Evolutionary conservation across 2,797 vertebrate genomes (phyloP), one percentile per base, ranked within the genome.

Genomic region (Euthynnus affinis): DNA sequence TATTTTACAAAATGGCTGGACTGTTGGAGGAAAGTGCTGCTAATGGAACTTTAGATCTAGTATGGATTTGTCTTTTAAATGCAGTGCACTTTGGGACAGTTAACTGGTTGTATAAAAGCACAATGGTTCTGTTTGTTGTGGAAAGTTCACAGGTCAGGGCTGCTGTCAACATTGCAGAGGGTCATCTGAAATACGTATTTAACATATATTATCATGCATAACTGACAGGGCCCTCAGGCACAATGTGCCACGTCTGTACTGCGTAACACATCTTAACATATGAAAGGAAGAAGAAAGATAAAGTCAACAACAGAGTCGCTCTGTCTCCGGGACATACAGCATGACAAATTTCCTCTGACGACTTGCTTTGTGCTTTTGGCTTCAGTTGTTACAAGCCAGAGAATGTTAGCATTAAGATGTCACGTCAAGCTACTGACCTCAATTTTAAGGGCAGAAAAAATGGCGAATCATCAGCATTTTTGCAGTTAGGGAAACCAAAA

Each of bases 191-290:
- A 82, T 72, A 67, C 75, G 70, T n/a, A 62, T 49, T 82, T 84
- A 56, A 62, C 91, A 91, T 91, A 74, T 48, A 84, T 92, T 81
- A 90, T 64, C 69, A 87, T 90, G 74, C 73, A 81, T 89, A 80
- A 84, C 32, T 57, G 61, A 70, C 23, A 8, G 32, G n/a, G 48
- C 55, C 46, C 9, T 22, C 15, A 2, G 53, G 61, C 25, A 68
- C 58, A 82, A 55, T 51, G 48, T 23, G 4, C n/a, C n/a, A 59
- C 3, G 7, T 72, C 53, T 74, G 53, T 27, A 2, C 32, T 40
- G 18, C 0, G 3, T 40, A 0, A 49, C 2, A 1, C 9, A n/a
- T 72, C 22, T 12, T 17, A 55, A 74, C 46, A 25, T 68, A 32
- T 34, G 40, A 80, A 59, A 20, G 61, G 59, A 61, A 27, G 48